These are phyloP conservation scores for Anthopleura sola DNA, from an alignment of 64 coral and sea anemone species.

Conservation along the genomic window DNA sequence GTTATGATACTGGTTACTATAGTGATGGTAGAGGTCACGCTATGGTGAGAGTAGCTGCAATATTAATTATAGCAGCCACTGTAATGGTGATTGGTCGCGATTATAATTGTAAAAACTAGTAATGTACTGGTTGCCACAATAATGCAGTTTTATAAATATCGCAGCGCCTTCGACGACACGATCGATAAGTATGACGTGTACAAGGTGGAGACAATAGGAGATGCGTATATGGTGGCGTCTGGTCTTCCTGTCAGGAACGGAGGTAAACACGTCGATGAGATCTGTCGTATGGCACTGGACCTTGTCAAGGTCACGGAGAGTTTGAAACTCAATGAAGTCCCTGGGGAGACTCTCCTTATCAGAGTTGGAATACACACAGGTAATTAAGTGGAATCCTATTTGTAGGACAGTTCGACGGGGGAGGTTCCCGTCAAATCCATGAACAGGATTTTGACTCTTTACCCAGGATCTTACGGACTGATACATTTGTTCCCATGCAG, in stretches of 20 bases:
- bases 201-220: constrained; percentile 67
- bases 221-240: constrained; percentile 55
- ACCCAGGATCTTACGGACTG: neutral
- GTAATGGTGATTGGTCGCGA: constrained; percentile 53
- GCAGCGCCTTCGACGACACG: constrained; percentile 36
- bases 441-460: neutral
- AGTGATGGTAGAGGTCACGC: too few species aligned
- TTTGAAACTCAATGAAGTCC: neutral
- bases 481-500: neutral
- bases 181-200: constrained; percentile 54
- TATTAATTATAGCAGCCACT: neutral
- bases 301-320: neutral
- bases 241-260: constrained; percentile 42
- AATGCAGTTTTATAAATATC: neutral
- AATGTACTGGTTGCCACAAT: neutral
- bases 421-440: neutral
- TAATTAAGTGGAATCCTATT: neutral
- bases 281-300: constrained; percentile 48
- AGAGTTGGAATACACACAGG: constrained; percentile 58
- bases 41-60: neutral
- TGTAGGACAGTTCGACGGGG: too few species aligned
- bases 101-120: neutral
- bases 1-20: too few species aligned
- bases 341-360: neutral
- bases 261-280: constrained; percentile 35